Conservation (phyloP, 2,888 invertebrate species). For the Disparrhopalites patrizii region DNA sequence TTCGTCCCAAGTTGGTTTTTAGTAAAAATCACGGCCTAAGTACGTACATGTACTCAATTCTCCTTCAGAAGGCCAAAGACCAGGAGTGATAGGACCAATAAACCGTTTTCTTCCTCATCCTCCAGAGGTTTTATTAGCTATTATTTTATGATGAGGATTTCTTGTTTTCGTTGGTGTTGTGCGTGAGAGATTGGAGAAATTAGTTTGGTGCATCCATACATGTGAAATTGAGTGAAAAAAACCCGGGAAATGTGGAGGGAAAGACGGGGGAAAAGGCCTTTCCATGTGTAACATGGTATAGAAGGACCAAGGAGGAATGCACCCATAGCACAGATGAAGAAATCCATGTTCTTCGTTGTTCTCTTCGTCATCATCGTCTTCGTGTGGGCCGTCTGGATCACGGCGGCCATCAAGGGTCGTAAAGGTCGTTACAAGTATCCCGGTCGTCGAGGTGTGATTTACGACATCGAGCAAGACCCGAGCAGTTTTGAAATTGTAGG, state of each 20-base stretch:
- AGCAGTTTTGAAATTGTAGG: slow-evolving; percentile 4
- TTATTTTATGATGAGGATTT: background rate
- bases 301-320: background rate
- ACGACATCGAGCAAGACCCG: background rate
- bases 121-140: background rate
- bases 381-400: slow-evolving; percentile 12
- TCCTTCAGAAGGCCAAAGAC: too few species aligned
- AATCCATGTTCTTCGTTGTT: background rate
- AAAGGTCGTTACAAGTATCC: background rate
- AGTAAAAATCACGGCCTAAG: too few species aligned
- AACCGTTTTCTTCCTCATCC: background rate
- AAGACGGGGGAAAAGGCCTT: too few species aligned
- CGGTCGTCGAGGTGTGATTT: background rate
- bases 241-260: background rate
- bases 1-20: too few species aligned
- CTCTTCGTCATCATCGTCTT: background rate
- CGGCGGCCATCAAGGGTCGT: background rate
- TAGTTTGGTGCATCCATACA: background rate
- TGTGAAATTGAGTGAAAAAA: background rate
- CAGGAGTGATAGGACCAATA: background rate
- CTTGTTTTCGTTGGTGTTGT: background rate
- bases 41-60: too few species aligned
- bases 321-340: background rate
- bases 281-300: too few species aligned
- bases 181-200: background rate